phyloP scores from a whole-genome alignment of 2,888 invertebrate species.

The Latrodectus elegans region DNA sequence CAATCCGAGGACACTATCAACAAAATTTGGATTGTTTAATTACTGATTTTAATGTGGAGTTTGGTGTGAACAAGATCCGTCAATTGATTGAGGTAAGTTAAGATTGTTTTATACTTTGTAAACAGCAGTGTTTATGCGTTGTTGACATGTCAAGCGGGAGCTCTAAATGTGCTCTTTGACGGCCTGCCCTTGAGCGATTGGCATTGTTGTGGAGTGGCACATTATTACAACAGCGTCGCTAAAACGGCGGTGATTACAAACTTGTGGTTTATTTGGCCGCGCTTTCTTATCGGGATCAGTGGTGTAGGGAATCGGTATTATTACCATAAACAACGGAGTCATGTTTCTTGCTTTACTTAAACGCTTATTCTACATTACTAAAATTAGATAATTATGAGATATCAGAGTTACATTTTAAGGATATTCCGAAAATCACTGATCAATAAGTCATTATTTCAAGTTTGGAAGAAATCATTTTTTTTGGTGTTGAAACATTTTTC shows the following conservation, averaged over 20 bases:
- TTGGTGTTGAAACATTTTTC: no score
- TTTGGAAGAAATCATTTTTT: no score
- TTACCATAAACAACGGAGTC: no score
- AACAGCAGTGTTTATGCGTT: slow-evolving; percentile 9
- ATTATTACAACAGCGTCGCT: slow-evolving; percentile 7
- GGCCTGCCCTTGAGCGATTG: slow-evolving; percentile 44
- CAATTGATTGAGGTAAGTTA: background rate
- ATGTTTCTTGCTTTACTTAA: no score
- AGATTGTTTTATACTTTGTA: background rate
- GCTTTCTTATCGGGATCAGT: no score
- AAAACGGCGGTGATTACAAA: background rate
- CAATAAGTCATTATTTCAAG: no score
- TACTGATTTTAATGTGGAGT: background rate
- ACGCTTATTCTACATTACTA: no score
- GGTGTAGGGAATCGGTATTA: no score
- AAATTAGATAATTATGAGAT: no score
- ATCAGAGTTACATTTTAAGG: no score
- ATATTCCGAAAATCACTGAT: no score
- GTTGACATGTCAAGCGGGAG: slow-evolving; percentile 40
- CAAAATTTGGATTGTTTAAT: slow-evolving; percentile 1
- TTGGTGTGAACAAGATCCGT: no score
- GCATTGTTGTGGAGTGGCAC: slow-evolving; percentile 48
- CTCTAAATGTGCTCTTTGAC: background rate
- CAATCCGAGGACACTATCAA: background rate
- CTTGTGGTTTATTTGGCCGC: background rate